phyloP scores from a whole-genome alignment of 2,113 vertebrate species.

The Rhinopomastus cyanomelas region DNA sequence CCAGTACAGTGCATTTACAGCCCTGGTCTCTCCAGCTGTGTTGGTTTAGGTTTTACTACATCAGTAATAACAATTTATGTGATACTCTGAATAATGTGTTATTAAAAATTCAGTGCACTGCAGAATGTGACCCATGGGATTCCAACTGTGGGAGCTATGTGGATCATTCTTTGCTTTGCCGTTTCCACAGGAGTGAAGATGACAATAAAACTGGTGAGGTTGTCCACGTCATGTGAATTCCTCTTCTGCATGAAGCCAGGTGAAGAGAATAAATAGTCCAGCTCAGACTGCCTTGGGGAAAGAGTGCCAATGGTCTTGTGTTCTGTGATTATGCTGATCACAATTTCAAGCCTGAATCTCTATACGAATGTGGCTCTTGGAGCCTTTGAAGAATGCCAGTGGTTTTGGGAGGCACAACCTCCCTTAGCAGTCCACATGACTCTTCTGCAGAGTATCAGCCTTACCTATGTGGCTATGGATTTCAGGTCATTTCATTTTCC shows the following conservation, averaged over 20 bases:
- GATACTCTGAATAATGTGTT: constrained; percentile 52
- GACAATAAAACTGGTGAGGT: constrained; percentile 27
- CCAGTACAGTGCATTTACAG: constrained; percentile 46
- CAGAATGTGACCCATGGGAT: constrained; percentile 39
- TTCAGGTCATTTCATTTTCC: background rate
- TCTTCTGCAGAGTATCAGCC: background rate
- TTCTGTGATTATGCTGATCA: background rate
- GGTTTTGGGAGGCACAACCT: constrained; percentile 11
- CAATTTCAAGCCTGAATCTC: background rate
- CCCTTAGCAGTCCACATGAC: background rate
- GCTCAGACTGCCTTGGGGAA: background rate
- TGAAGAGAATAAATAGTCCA: constrained; percentile 20
- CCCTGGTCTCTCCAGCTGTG: constrained; percentile 50
- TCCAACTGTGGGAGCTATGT: constrained; percentile 48
- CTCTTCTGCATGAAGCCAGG: constrained; percentile 23
- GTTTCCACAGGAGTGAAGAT: constrained; percentile 49
- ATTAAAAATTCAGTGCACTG: constrained; percentile 51
- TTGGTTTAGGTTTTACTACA: constrained; percentile 63
- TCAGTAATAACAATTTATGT: constrained; percentile 63
- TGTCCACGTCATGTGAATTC: constrained; percentile 30
- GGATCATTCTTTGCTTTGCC: constrained; percentile 23
- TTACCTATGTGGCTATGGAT: background rate
- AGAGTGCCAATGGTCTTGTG: background rate
- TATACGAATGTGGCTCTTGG: background rate
- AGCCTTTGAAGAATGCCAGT: background rate